phyloP scores from a whole-genome alignment of 2,888 invertebrate genomes.

The Lepidocyrtoides sp. region DNA sequence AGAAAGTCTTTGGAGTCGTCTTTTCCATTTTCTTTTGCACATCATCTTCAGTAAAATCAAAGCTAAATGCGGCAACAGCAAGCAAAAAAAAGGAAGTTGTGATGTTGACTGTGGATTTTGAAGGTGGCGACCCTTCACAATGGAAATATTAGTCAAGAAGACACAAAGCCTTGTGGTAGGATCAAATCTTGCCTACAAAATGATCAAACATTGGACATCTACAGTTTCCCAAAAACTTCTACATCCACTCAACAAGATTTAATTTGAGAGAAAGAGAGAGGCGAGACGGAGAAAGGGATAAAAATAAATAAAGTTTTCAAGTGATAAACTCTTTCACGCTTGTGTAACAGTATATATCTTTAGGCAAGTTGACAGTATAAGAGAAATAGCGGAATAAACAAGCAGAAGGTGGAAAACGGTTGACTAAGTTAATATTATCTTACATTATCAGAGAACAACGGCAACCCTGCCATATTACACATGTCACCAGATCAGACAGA shows the following conservation, averaged over 20 bases:
- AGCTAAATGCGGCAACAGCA: background rate
- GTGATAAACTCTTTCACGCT: constrained; percentile 48
- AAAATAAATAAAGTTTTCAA: constrained; percentile 39
- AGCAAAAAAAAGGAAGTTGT: background rate
- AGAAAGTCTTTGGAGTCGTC: background rate
- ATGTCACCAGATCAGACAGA: constrained; percentile 22
- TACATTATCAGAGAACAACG: background rate
- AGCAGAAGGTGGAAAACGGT: background rate
- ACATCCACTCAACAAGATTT: constrained; percentile 52
- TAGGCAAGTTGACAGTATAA: background rate
- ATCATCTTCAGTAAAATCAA: background rate
- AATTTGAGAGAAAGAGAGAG: constrained; percentile 62
- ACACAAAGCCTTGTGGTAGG: background rate
- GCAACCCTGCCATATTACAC: constrained; percentile 1
- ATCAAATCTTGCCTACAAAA: too few relatives aligned
- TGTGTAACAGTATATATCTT: background rate
- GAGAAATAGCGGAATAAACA: background rate
- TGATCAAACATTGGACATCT: too few relatives aligned
- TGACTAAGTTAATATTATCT: background rate
- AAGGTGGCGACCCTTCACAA: constrained; percentile 33
- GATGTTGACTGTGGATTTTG: constrained; percentile 20
- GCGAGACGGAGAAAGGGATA: constrained; percentile 37
- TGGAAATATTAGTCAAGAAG: background rate
- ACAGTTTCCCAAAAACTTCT: background rate
- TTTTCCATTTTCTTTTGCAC: background rate